Evolutionary conservation across 2,888 invertebrate genomes (phyloP).

Genomic region (Entomobrya proxima): DNA sequence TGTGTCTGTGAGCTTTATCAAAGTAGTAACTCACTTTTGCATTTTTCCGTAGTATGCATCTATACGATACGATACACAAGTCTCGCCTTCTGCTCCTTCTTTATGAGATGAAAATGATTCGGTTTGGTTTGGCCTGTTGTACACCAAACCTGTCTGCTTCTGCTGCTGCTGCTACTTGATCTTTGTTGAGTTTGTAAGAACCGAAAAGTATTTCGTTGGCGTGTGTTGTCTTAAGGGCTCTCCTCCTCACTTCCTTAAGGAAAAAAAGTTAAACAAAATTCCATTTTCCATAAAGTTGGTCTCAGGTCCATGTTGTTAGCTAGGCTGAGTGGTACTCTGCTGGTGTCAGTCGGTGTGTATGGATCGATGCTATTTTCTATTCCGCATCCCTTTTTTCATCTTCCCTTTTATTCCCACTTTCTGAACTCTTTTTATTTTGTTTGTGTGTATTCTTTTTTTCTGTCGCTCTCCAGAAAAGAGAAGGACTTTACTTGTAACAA

Average conservation of each 20-base stretch:
- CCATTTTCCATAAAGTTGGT: background rate
- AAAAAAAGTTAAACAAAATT: background rate
- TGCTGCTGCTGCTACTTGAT: background rate
- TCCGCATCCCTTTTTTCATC: background rate
- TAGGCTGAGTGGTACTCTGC: background rate
- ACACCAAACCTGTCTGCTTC: background rate
- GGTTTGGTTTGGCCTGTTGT: background rate
- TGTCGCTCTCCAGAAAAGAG: background rate
- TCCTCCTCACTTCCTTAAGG: background rate
- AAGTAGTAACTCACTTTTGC: too few relatives aligned
- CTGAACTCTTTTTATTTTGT: background rate
- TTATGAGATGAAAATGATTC: background rate
- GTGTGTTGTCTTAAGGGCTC: background rate
- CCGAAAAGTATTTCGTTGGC: background rate
- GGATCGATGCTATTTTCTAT: background rate
- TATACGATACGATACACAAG: too few relatives aligned
- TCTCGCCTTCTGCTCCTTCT: background rate
- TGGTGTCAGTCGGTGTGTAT: background rate
- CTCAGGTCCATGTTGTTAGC: too few relatives aligned
- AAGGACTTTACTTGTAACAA: slow-evolving; percentile 10
- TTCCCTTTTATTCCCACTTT: background rate
- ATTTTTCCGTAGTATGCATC: background rate
- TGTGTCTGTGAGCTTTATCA: too few relatives aligned
- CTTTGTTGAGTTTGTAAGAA: background rate
- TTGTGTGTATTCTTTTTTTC: background rate